Percentiles rank a stretch among this genome's conserved stretches.
Evolutionary conservation across 2,113 vertebrate genomes (phyloP).

Genomic region (Poecile atricapillus): DNA sequence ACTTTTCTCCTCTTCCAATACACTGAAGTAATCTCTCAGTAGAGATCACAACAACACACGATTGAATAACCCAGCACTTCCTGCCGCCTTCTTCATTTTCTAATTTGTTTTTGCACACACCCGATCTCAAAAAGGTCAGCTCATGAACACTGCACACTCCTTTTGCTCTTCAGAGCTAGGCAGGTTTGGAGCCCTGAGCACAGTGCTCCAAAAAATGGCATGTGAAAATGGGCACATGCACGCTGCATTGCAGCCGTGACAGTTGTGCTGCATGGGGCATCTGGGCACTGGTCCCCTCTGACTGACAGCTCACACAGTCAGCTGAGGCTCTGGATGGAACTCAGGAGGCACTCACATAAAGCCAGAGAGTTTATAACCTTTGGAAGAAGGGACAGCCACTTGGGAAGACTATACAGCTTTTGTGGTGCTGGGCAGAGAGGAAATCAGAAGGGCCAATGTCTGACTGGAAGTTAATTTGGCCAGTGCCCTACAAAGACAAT

Average conservation of each 20-base stretch:
- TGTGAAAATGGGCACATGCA: neutral
- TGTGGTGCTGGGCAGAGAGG: too few relatives aligned
- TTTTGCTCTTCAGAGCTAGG: neutral
- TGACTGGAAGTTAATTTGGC: neutral
- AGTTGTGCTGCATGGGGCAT: neutral
- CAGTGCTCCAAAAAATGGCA: neutral
- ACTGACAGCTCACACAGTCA: neutral
- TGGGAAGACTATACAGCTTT: neutral
- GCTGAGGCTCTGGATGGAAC: neutral
- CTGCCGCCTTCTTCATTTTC: neutral
- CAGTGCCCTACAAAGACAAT: neutral
- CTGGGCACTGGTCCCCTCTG: neutral
- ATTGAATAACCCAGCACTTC: neutral
- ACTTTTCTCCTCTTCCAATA: neutral
- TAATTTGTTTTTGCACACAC: neutral
- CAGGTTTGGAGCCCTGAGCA: accelerated
- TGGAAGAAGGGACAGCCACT: neutral
- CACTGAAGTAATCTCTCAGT: neutral
- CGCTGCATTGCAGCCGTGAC: neutral
- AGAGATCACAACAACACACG: neutral
- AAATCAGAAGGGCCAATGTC: neutral
- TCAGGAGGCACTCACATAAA: neutral
- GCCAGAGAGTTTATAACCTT: neutral
- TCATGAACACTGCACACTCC: neutral
- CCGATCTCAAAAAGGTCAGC: neutral